Conservation (phyloP, 2,113 vertebrate species). For the Pterocles burchelli region DNA sequence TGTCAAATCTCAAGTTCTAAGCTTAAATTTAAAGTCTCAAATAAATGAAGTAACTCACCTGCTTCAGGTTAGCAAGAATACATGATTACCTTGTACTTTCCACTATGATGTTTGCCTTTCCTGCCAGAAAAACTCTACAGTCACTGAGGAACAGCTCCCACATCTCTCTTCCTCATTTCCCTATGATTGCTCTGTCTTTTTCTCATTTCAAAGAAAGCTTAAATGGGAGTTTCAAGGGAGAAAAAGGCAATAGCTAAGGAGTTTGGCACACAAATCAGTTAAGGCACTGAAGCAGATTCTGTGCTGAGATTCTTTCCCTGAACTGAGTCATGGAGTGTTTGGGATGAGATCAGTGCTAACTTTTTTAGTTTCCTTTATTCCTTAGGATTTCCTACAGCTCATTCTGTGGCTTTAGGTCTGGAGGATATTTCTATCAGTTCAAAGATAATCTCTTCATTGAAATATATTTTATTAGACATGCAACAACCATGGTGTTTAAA, state of each 20-base stretch:
- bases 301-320: background rate
- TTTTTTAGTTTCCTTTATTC: background rate
- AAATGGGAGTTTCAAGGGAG: background rate
- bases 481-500: background rate
- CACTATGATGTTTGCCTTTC: background rate
- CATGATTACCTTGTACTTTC: background rate
- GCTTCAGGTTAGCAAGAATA: background rate
- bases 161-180: background rate
- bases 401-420: background rate
- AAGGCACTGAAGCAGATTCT: background rate
- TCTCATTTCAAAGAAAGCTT: background rate
- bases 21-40: background rate
- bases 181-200: background rate
- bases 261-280: background rate
- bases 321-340: background rate
- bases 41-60: background rate
- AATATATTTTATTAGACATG: background rate
- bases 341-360: background rate
- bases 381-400: background rate
- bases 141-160: background rate
- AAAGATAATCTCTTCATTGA: background rate
- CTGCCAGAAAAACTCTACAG: background rate
- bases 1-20: background rate
- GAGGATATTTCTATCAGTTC: background rate
- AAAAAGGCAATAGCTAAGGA: background rate